Evolutionary conservation across 2,888 invertebrate species (phyloP), one percentile per base, ranked within the genome.

Genomic region (Sphaerophoria taeniata): DNA sequence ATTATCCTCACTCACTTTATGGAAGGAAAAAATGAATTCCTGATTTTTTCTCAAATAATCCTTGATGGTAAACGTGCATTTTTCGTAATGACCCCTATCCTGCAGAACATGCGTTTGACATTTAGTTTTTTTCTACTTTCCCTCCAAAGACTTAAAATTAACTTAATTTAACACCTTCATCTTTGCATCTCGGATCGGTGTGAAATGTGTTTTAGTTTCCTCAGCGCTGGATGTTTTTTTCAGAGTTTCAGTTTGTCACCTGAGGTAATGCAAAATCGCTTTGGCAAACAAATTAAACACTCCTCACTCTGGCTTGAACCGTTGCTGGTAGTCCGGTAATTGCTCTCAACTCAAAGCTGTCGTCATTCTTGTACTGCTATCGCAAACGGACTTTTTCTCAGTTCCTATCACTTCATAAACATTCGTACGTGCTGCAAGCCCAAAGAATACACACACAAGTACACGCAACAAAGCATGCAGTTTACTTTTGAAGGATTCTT

Each of bases 201-300:
- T 24, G 24, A 24, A 24, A 24, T 24, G 24, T 24, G 24, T 24
- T 24, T 24, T n/a, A n/a, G n/a, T n/a, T 24, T 24, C 24, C 2
- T 24, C 24, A 24, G 24, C 24, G 24, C 24, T 2, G 24, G 24
- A 24, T 24, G 1, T 24, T 2, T 24, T 24, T 24, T 24, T 24
- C 24, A 24, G 24, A 24, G 2, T 24, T 24, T 24, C 1, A 56
- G 67, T 56, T 82, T 82, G 82, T 73, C 82, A 77, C 77, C 49
- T 61, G 49, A 16, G 73, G 55, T 56, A 73, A 74, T 53, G 70
- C 69, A 53, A 81, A 81, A 74, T 74, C 70, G 63, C 74, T 65
- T 65, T 83, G 24, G 74, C 53, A 83, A 83, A 83, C 74, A 79
- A 78, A 83, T 73, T 81, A 55, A 34, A 53, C 56, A 60, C 76